phyloP scores from a whole-genome alignment of 1,140 invertebrate genomes.

The Oryctes rhinoceros region DNA sequence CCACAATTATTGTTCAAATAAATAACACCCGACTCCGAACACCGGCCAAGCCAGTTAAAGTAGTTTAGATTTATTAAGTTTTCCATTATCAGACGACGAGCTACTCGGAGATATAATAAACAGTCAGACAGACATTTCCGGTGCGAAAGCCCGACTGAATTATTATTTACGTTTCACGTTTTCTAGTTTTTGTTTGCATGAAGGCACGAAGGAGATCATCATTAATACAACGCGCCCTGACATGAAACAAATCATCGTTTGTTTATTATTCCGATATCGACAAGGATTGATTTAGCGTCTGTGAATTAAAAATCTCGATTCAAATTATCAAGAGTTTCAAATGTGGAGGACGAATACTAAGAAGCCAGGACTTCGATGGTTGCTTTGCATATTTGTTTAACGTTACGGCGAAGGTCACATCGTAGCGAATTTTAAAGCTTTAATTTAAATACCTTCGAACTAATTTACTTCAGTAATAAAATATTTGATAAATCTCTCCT shows the following conservation, averaged over 20 bases:
- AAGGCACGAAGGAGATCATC: constrained; percentile 7
- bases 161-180: constrained; percentile 32
- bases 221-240: not conserved
- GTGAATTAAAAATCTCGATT: not conserved
- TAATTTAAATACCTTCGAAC: too few species aligned
- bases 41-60: constrained; percentile 38
- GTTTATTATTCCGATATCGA: constrained; percentile 34
- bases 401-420: too few species aligned
- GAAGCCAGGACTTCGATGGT: not conserved
- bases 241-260: not conserved
- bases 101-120: constrained; percentile 41
- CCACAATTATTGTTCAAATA: constrained; percentile 38
- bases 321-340: not conserved
- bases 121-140: constrained; percentile 40
- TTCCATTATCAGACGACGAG: constrained; percentile 39
- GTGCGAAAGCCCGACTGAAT: constrained; percentile 38
- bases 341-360: not conserved
- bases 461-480: too few species aligned
- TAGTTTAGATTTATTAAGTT: constrained; percentile 42
- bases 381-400: not conserved
- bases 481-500: too few species aligned
- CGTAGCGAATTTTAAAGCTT: too few species aligned
- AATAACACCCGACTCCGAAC: constrained; percentile 28
- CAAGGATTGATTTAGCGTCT: not conserved
- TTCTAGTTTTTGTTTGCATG: constrained; percentile 26